Evolutionary conservation across 2,797 vertebrate species (phyloP), one percentile per base, ranked within the genome.

Genomic region (Epinephelus awoara): DNA sequence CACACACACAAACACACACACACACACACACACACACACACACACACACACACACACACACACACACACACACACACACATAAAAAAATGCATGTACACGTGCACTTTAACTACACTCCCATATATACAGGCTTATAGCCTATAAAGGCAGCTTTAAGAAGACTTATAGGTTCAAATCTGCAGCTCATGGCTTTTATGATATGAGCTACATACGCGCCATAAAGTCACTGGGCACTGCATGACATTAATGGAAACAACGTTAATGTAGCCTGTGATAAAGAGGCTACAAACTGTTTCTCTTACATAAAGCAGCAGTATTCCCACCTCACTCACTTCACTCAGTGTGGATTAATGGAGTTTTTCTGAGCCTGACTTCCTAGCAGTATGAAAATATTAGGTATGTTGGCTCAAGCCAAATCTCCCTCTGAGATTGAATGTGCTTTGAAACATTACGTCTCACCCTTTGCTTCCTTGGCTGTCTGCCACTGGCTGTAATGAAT

Each of bases 381-480:
- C 70, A 25, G 38, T 66, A 50, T 78, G 57, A 74, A 78, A 79
- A 85, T 68, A 79, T 86, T 52, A 71, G 19, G 21, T 46, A 51
- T 56, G 54, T 74, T 0, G 3, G 15, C 55, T 47, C 14, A 50
- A 61, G 64, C 7, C 23, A 59, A 65, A 73, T 63, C 58, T 80
- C 59, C 58, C 58, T 64, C n/a, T 69, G 78, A 75, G 67, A 82
- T 34, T 55, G 54, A 75, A 64, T 82, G 72, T 73, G 54, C 29
- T 80, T 64, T 82, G 62, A 83, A 55, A 80, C 54, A 71, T 76
- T 55, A 57, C 13, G 64, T 73, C 75, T 75, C 68, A 59, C 17
- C 40, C 29, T 50, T 25, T 63, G 51, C 34, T 55, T 80, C 23
- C 27, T 49, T 67, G 71, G 82, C 79, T 46, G 40, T 40, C 64